Evolutionary conservation across 2,113 vertebrate species (phyloP), one percentile per base, ranked within the genome.

Genomic region (Paracanthobrama guichenoti): DNA sequence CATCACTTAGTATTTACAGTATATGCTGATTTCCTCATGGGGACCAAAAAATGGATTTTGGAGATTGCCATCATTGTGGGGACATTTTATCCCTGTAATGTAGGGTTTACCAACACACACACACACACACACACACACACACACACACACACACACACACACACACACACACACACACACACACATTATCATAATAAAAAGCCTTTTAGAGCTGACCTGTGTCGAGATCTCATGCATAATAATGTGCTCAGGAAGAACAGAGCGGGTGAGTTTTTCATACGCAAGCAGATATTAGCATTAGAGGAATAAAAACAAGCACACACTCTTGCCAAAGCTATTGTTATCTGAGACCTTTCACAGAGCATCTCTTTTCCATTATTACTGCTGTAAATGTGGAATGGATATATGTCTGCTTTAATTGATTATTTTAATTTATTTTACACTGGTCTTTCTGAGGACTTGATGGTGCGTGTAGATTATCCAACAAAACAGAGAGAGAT

Each of bases 131-230:
- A 39, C 35, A 39, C 69, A 73, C 71, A 48, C 42, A 48, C 71
- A 46, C 55, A 42, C 44, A 50, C 13, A 28, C 6, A 31, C 73
- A 39, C 53, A 35, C n/a, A 35, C 64, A 66, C 28, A 35, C 59
- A 13, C 60, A 35, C 62, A 66, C 62, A 8, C 60, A 64, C 60
- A 64, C 26, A 8, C 62, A 64, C 26, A 31, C 62, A 31, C 28
- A 18, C 28, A 66, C 62, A 84, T 78, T 78, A 84, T 22, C 73
- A 67, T 67, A 77, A 78, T 77, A 84, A 77, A 84, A 78, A 53
- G 20, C 42, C 46, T 84, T 48, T 84, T 67, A 78, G 64, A 48
- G 82, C 26, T 78, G 82, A 84, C 73, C 73, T 50, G 42, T 84
- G 73, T 20, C 31, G 18, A 50, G 60, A 44, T 50, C 44, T 66